Percentiles rank a stretch among this genome's conserved stretches.
Evolutionary conservation across 2,888 invertebrate species (phyloP).

Genomic region (Formica aserva): DNA sequence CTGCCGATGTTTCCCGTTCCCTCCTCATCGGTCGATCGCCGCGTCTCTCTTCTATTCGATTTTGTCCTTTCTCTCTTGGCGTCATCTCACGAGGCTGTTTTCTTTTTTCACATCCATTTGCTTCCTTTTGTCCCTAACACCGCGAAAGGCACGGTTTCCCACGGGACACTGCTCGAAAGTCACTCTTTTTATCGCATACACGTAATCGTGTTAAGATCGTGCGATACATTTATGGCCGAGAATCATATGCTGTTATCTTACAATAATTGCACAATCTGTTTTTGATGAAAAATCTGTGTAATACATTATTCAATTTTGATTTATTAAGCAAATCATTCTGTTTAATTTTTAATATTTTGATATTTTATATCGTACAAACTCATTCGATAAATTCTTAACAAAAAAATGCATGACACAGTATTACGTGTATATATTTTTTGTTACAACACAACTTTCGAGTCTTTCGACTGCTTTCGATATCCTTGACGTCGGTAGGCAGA

Average conservation of each 20-base stretch:
- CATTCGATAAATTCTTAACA: background rate
- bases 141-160: slow-evolving; percentile 81
- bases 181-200: slow-evolving; percentile 64
- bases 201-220: slow-evolving; percentile 42
- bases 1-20: slow-evolving; percentile 70
- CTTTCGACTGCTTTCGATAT: slow-evolving; percentile 30
- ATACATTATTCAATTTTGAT: background rate
- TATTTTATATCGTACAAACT: background rate
- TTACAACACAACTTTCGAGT: slow-evolving; percentile 1
- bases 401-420: background rate
- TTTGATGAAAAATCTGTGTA: background rate
- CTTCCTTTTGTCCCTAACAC: slow-evolving; percentile 80
- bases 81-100: slow-evolving; percentile 62
- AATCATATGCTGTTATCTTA: background rate
- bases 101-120: slow-evolving; percentile 80
- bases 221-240: slow-evolving; percentile 20
- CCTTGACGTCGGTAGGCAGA: slow-evolving; percentile 76
- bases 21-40: slow-evolving; percentile 73
- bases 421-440: slow-evolving; percentile 3
- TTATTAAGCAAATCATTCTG: background rate
- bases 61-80: slow-evolving; percentile 70
- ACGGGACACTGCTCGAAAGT: slow-evolving; percentile 74
- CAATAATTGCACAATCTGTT: background rate
- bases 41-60: slow-evolving; percentile 73
- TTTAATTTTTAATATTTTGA: background rate